Evolutionary conservation across 1,140 invertebrate genomes (phyloP).

Genomic region (Akabosia matsudoensis): DNA sequence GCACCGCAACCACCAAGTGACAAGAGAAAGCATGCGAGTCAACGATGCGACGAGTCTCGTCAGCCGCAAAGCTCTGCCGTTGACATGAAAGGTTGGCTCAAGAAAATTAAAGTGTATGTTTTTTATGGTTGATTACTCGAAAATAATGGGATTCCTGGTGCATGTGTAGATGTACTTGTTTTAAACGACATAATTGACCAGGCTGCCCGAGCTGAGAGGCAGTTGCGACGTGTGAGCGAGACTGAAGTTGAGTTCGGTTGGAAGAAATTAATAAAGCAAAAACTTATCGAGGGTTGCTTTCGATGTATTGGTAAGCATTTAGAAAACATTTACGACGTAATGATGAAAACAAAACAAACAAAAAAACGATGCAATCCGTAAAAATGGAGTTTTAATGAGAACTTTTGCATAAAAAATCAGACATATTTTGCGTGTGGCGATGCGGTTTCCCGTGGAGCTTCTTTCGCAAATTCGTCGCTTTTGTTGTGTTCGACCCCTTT

Average conservation of each 20-base stretch:
- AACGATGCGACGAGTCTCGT: constrained; percentile 31
- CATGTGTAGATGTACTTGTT: constrained; percentile 84
- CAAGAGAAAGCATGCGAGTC: constrained; percentile 23
- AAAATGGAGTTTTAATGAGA: not conserved
- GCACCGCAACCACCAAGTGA: not conserved
- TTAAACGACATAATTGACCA: constrained; percentile 95
- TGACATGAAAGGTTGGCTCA: constrained; percentile 39
- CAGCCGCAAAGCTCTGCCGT: constrained; percentile 28
- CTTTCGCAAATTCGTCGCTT: constrained; percentile 79
- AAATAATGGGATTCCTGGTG: no score
- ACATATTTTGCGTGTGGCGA: constrained; percentile 94
- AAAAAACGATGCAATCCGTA: no score
- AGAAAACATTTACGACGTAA: not conserved
- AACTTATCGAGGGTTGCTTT: constrained; percentile 65
- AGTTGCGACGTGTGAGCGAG: constrained; percentile 73
- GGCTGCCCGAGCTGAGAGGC: constrained; percentile 76
- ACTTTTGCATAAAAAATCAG: constrained; percentile 61
- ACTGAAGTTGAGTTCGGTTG: constrained; percentile 68
- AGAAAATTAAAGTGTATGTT: not conserved
- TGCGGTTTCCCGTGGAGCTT: constrained; percentile 86
- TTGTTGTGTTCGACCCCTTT: constrained; percentile 95
- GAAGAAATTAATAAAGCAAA: constrained; percentile 77
- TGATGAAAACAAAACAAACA: no score
- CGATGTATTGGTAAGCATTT: constrained; percentile 60
- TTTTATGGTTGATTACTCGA: not conserved